A percentile compares a stretch with the other conserved stretches of the same genome.
phyloP scores from a whole-genome alignment of 2,113 vertebrate genomes.

The Bambusicola thoracicus region DNA sequence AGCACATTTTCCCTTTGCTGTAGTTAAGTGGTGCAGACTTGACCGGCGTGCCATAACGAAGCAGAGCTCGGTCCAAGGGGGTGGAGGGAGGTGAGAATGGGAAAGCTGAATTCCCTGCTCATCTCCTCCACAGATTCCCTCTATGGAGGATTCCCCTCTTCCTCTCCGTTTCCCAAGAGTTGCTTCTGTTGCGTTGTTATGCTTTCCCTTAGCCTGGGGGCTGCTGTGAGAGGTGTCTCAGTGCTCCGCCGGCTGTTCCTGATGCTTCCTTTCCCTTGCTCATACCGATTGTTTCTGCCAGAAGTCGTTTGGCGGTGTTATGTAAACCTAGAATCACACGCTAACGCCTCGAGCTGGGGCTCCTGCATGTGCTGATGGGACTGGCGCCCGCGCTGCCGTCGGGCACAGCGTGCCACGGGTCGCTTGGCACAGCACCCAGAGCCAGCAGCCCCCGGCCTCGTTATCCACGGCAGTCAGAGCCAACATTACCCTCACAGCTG shows the following conservation, averaged over 20 bases:
- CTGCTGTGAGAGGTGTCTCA: conserved; percentile 33
- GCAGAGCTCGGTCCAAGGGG: fast-evolving
- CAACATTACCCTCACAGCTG: fast-evolving
- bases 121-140: neutral
- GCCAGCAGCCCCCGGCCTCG: neutral
- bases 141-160: neutral
- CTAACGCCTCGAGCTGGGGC: neutral
- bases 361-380: fast-evolving
- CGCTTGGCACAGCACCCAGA: neutral
- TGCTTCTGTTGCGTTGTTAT: neutral
- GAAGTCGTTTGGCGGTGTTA: conserved; percentile 21
- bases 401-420: fast-evolving
- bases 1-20: neutral
- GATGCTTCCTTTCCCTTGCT: conserved; percentile 28
- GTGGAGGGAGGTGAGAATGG: neutral
- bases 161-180: neutral
- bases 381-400: neutral
- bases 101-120: neutral
- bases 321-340: conserved; percentile 62
- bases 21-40: fast-evolving
- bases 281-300: conserved; percentile 57
- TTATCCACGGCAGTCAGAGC: neutral
- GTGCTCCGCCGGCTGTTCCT: conserved; percentile 36
- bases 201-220: conserved; percentile 1
- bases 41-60: neutral